Conservation (phyloP, 2,888 invertebrate species). For the Copidosoma aretas region DNA sequence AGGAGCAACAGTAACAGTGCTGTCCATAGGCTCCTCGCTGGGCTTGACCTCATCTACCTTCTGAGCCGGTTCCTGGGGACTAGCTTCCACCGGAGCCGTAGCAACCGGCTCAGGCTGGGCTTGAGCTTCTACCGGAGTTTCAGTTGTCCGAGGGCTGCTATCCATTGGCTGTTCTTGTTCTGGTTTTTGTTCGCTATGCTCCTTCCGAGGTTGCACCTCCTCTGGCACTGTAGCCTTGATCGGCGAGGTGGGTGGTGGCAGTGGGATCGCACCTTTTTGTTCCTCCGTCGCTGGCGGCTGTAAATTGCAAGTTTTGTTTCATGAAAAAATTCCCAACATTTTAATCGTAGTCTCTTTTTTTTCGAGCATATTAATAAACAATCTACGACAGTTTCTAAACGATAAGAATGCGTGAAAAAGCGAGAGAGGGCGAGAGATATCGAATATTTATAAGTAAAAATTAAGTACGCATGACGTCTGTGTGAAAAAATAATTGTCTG, state of each 20-base stretch:
- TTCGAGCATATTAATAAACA: background rate
- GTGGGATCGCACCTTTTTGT: conserved; percentile 43
- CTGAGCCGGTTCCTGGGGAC: background rate
- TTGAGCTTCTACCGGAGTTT: background rate
- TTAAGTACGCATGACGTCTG: background rate
- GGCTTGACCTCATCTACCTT: background rate
- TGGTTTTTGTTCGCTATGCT: conserved; percentile 19
- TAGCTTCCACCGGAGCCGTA: background rate
- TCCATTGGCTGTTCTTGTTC: background rate
- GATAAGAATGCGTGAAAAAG: background rate
- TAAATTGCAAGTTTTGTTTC: background rate
- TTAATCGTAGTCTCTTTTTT: background rate
- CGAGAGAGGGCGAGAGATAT: background rate
- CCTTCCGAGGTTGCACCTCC: conserved; percentile 4
- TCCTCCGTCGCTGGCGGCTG: conserved; percentile 22
- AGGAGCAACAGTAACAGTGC: background rate
- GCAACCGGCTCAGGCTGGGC: background rate
- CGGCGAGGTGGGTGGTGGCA: conserved; percentile 40
- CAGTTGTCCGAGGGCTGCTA: background rate
- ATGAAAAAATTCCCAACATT: background rate
- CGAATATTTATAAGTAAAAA: background rate
- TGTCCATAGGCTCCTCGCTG: conserved; percentile 15
- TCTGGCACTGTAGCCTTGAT: conserved; percentile 16
- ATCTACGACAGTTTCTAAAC: background rate
- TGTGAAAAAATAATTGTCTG: too few species aligned